Percentiles rank a stretch among this genome's conserved stretches.
Conservation (phyloP, 1,140 invertebrate species). For the Hesperophylax magnus region DNA sequence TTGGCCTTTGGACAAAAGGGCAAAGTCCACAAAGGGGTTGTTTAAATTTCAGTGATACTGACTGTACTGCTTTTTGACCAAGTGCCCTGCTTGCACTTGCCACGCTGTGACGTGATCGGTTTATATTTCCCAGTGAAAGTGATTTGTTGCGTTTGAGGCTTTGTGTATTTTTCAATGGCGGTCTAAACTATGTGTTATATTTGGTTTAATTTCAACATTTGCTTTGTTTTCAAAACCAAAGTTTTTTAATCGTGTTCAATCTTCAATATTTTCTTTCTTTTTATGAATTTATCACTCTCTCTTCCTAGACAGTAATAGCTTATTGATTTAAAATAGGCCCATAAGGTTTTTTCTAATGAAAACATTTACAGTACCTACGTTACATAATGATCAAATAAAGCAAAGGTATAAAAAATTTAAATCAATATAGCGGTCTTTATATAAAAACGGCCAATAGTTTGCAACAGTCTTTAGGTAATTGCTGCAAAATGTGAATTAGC, state of each 20-base stretch:
- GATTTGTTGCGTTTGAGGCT: not conserved
- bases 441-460: no score
- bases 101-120: not conserved
- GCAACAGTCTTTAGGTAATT: no score
- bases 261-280: not conserved
- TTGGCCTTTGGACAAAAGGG: not conserved
- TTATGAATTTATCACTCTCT: not conserved
- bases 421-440: no score
- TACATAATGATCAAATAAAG: no score
- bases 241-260: no score
- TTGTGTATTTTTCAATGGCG: not conserved
- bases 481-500: no score
- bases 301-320: not conserved
- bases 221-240: not conserved
- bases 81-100: conserved; percentile 29
- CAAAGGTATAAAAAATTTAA: no score
- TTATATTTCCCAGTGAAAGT: not conserved
- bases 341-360: no score
- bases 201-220: not conserved
- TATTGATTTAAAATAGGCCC: no score
- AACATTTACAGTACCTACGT: no score
- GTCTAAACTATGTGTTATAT: not conserved
- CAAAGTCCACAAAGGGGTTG: not conserved
- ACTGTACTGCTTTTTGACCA: not conserved
- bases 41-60: not conserved